phyloP scores from a whole-genome alignment of 2,888 invertebrate species.

The Nowickia ferox region DNA sequence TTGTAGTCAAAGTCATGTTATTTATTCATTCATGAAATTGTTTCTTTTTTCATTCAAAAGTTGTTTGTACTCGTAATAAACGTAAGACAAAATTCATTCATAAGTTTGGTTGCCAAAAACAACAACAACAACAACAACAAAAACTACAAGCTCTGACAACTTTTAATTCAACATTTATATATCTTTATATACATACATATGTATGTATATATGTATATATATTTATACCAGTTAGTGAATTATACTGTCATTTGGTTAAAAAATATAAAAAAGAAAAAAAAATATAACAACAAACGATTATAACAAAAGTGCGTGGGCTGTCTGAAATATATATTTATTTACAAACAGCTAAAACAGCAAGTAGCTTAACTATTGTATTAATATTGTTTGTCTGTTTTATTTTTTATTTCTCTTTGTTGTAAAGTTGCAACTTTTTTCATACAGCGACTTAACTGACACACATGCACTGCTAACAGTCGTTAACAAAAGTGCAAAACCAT shows the following conservation, averaged over 20 bases:
- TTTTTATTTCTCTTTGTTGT: conserved; percentile 13
- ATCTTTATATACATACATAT: too few species aligned
- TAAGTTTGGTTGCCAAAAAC: conserved; percentile 73
- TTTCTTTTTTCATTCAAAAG: conserved; percentile 49
- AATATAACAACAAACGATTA: conserved; percentile 48
- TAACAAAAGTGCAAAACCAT: not conserved
- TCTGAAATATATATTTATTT: conserved; percentile 37
- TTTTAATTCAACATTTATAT: conserved; percentile 68
- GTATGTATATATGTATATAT: conserved; percentile 18
- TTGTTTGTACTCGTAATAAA: conserved; percentile 67
- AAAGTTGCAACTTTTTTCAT: conserved; percentile 46
- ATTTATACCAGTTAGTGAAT: conserved; percentile 70
- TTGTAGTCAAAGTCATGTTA: conserved; percentile 71
- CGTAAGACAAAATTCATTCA: conserved; percentile 74
- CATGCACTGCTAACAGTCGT: conserved; percentile 26
- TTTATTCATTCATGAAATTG: conserved; percentile 70
- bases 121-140: conserved; percentile 54
- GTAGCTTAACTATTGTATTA: conserved; percentile 59
- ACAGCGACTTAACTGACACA: conserved; percentile 44
- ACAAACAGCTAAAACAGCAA: conserved; percentile 49
- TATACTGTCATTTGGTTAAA: conserved; percentile 64
- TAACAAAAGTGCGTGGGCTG: conserved; percentile 59
- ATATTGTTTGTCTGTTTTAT: conserved; percentile 12
- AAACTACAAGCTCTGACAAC: conserved; percentile 54
- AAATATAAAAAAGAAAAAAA: conserved; percentile 39